Evolutionary conservation across 2,113 vertebrate genomes (phyloP).

Genomic region (Arothron firmamentum): DNA sequence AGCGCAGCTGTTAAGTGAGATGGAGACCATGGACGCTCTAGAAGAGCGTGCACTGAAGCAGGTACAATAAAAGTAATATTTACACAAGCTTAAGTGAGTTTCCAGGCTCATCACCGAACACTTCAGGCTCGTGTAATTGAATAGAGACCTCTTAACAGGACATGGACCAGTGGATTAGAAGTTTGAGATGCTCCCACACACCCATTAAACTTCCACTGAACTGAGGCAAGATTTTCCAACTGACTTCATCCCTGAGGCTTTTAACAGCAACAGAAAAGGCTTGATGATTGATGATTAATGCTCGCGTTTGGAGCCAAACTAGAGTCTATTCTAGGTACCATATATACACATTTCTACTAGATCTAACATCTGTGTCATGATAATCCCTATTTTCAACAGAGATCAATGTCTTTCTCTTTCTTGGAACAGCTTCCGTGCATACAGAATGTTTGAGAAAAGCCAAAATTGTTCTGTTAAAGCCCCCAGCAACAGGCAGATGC

Average conservation of each 20-base stretch:
- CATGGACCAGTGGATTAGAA: constrained; percentile 14
- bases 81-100: constrained; percentile 2
- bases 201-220: neutral
- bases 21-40: no score
- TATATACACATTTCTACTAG: no score
- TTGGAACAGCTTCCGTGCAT: constrained; percentile 4
- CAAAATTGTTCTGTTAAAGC: constrained; percentile 16
- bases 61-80: no score
- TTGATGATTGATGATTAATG: no score
- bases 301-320: no score
- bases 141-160: constrained; percentile 7
- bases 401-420: neutral
- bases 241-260: constrained; percentile 1
- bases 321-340: no score
- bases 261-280: constrained; percentile 22
- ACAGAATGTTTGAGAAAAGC: neutral
- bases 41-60: no score
- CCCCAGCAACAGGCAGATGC: neutral
- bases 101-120: constrained; percentile 7
- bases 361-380: no score
- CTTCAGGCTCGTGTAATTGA: neutral
- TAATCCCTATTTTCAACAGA: no score
- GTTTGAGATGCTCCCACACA: constrained; percentile 19
- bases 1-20: no score
- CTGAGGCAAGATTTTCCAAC: no score